phyloP scores from a whole-genome alignment of 2,797 vertebrate genomes.

The Myotis planiceps region DNA sequence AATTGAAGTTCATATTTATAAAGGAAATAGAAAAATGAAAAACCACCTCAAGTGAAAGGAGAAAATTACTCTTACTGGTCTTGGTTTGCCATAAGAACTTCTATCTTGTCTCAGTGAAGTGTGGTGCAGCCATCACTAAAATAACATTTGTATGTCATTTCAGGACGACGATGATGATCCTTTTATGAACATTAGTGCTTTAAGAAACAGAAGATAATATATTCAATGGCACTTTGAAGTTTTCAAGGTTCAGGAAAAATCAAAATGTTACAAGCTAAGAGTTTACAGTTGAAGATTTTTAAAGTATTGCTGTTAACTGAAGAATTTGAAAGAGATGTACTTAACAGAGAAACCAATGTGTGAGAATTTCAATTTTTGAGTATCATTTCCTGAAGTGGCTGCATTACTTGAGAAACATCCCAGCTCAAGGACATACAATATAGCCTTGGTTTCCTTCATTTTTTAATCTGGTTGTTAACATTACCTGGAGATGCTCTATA shows the following conservation, averaged over 20 bases:
- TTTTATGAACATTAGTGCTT: constrained; percentile 81
- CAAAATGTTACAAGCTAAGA: not conserved
- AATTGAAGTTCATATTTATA: not conserved
- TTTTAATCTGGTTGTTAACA: constrained; percentile 24
- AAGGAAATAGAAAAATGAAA: not conserved
- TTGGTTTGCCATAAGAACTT: not conserved
- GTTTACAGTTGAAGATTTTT: constrained; percentile 32
- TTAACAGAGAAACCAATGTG: not conserved
- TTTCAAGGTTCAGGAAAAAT: constrained; percentile 43
- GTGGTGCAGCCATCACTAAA: not conserved
- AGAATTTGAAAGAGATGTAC: not conserved
- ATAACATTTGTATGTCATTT: constrained; percentile 62
- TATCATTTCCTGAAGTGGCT: constrained; percentile 45
- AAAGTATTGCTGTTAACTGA: not conserved
- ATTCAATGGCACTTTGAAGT: constrained; percentile 28
- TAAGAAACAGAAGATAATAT: constrained; percentile 83
- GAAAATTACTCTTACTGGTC: not conserved
- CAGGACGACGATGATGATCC: constrained; percentile 89
- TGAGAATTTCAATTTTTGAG: constrained; percentile 31
- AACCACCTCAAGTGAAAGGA: not conserved
- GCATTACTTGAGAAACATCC: constrained; percentile 28
- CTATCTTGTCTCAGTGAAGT: not conserved
- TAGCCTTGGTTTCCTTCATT: constrained; percentile 13
- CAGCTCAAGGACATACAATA: not conserved
- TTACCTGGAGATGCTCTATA: constrained; percentile 9